Percentiles rank a stretch among this genome's conserved stretches.
Conservation (phyloP, 2,797 vertebrate genomes). For the Trachops cirrhosus region DNA sequence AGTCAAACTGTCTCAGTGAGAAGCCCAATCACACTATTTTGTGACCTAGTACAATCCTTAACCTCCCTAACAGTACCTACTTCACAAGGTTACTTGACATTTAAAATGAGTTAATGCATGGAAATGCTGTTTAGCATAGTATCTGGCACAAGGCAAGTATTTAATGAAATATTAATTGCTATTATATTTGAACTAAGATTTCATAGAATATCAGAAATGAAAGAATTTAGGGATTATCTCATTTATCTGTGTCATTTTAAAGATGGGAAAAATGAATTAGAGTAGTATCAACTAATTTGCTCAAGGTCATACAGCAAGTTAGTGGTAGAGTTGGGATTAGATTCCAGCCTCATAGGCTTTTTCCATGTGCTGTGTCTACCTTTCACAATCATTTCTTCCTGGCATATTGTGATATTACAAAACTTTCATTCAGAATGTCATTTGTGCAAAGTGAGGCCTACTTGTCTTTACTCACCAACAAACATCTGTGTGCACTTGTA, state of each 20-base stretch:
- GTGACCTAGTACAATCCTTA: not conserved
- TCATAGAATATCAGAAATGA: constrained; percentile 1
- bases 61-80: not conserved
- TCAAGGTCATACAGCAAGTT: not conserved
- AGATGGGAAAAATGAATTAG: not conserved
- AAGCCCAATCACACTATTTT: not conserved
- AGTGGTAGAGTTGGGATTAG: not conserved
- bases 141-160: not conserved
- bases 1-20: not conserved
- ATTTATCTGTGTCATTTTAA: not conserved
- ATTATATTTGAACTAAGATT: constrained; percentile 7
- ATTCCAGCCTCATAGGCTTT: not conserved
- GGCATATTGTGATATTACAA: not conserved
- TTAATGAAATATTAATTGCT: constrained; percentile 24
- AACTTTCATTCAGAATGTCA: not conserved
- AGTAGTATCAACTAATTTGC: constrained; percentile 11
- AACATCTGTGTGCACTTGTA: not conserved
- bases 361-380: not conserved
- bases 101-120: not conserved
- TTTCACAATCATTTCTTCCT: not conserved
- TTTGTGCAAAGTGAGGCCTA: not conserved
- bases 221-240: not conserved
- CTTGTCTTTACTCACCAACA: not conserved
- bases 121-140: not conserved
- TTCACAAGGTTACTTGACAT: not conserved